phyloP scores from a whole-genome alignment of 2,797 vertebrate genomes.

The Brachyalestes nurse region DNA sequence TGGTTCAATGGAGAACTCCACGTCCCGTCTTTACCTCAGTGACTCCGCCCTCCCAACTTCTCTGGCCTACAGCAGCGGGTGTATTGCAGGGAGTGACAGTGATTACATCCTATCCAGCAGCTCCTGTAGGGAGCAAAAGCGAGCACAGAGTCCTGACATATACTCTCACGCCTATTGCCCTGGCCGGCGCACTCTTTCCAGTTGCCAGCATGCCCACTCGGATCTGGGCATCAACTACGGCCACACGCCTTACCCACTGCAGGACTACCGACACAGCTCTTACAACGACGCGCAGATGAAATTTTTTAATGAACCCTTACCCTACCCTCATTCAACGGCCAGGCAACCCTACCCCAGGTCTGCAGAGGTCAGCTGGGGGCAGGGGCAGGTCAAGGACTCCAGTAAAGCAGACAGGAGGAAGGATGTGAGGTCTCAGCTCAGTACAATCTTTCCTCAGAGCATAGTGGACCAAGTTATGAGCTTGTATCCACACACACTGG shows the following conservation, averaged over 20 bases:
- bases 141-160: neutral
- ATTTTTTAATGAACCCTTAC: neutral
- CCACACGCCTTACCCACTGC: slow-evolving; percentile 31
- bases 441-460: slow-evolving; percentile 70
- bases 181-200: neutral
- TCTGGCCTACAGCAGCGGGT: slow-evolving; percentile 70
- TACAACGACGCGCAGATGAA: neutral
- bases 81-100: slow-evolving; percentile 48
- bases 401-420: slow-evolving; percentile 49
- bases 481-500: slow-evolving; percentile 64
- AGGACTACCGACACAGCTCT: neutral
- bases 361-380: slow-evolving; percentile 50
- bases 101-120: slow-evolving; percentile 51
- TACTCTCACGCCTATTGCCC: neutral
- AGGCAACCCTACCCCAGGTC: neutral
- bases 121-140: neutral
- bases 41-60: slow-evolving; percentile 15
- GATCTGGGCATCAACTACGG: slow-evolving; percentile 23
- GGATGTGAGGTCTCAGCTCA: slow-evolving; percentile 63
- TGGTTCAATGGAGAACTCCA: slow-evolving; percentile 66
- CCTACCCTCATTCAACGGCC: neutral
- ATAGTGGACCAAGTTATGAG: slow-evolving; percentile 70
- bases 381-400: neutral
- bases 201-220: fast-evolving
- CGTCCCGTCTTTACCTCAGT: slow-evolving; percentile 60